phyloP scores from a whole-genome alignment of 2,113 vertebrate species.

The Cynoglossus semilaevis region DNA sequence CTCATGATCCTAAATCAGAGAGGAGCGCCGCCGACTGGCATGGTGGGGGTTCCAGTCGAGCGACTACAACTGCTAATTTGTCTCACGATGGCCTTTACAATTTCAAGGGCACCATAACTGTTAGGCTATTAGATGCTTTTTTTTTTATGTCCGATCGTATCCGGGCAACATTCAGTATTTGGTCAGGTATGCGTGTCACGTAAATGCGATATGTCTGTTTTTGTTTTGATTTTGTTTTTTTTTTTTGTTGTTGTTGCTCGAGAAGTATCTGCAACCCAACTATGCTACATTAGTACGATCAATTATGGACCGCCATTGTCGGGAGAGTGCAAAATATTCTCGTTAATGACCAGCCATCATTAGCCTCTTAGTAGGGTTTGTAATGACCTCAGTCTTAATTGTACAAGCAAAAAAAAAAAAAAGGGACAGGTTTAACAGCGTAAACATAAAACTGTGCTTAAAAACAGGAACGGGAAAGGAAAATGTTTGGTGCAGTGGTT shows the following conservation, averaged over 20 bases:
- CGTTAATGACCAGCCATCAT: not conserved
- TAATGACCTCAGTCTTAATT: slow-evolving; percentile 1
- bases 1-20: slow-evolving; percentile 77
- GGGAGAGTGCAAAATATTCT: not conserved
- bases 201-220: slow-evolving; percentile 26
- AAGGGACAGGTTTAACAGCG: too few relatives aligned
- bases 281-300: slow-evolving; percentile 41
- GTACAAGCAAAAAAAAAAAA: too few relatives aligned
- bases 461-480: too few relatives aligned
- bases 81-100: slow-evolving; percentile 66
- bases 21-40: slow-evolving; percentile 53
- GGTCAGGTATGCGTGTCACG: slow-evolving; percentile 30
- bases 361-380: not conserved
- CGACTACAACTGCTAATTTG: slow-evolving; percentile 68
- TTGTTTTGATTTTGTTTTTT: too few relatives aligned
- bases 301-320: too few relatives aligned
- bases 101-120: slow-evolving; percentile 71
- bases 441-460: too few relatives aligned
- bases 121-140: slow-evolving; percentile 65
- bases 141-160: slow-evolving; percentile 31
- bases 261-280: slow-evolving; percentile 53
- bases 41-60: slow-evolving; percentile 47
- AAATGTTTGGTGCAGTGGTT: too few relatives aligned
- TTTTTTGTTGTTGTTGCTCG: too few relatives aligned
- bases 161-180: slow-evolving; percentile 6